A percentile compares a stretch with the other conserved stretches of the same genome.
Evolutionary conservation across 2,888 invertebrate genomes (phyloP).

Genomic region (Amitus sp.): DNA sequence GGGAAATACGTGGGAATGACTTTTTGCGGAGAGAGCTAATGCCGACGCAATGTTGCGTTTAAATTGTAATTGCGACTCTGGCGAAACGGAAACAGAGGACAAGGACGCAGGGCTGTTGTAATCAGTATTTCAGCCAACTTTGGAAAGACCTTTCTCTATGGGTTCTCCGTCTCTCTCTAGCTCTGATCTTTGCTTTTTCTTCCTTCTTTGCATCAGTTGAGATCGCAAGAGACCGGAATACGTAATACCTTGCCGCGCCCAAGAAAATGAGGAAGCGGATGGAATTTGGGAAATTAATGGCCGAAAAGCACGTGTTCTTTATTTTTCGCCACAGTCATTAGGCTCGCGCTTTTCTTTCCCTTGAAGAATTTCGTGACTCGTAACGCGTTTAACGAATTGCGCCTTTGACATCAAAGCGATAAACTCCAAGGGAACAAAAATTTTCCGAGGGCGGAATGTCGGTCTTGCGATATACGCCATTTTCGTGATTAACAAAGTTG

Average conservation of each 20-base stretch:
- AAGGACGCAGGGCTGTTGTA: conserved; percentile 24
- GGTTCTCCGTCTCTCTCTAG: conserved; percentile 6
- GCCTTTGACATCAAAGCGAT: not conserved
- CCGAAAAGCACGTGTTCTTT: conserved; percentile 32
- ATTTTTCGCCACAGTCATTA: conserved; percentile 39
- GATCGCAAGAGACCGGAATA: conserved; percentile 37
- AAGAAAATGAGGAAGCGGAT: conserved; percentile 28
- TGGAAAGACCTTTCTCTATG: conserved; percentile 19
- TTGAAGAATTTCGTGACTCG: conserved; percentile 22
- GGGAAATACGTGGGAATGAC: conserved; percentile 31
- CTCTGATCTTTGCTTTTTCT: conserved; percentile 6
- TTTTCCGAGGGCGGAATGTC: not conserved
- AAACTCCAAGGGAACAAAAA: not conserved
- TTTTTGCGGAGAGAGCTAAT: conserved; percentile 33
- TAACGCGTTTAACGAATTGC: not conserved
- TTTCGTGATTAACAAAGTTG: not conserved
- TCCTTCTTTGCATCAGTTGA: conserved; percentile 27
- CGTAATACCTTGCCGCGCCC: conserved; percentile 30
- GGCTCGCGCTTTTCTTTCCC: conserved; percentile 22
- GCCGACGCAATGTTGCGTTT: conserved; percentile 33
- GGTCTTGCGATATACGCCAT: not conserved
- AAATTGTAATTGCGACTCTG: conserved; percentile 37
- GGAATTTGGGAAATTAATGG: conserved; percentile 37
- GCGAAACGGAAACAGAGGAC: conserved; percentile 20
- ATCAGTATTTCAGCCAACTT: conserved; percentile 44